Evolutionary conservation across 1,140 invertebrate species (phyloP).

Genomic region (Euglossa dilemma): DNA sequence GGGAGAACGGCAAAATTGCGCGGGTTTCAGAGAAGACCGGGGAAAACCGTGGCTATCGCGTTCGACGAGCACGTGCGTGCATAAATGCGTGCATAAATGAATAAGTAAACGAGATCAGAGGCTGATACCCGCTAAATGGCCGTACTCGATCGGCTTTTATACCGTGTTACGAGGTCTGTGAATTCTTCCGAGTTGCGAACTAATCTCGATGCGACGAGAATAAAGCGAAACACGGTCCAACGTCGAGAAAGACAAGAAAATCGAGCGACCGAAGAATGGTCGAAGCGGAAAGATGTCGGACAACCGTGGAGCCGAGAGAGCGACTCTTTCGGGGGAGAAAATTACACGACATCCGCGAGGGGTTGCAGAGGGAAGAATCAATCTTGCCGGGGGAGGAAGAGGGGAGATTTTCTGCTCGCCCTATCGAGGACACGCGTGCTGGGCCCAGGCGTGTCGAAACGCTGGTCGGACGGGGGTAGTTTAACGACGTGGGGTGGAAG

Average conservation of each 20-base stretch:
- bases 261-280: too few species aligned
- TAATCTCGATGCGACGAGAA: too few species aligned
- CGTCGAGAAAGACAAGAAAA: too few species aligned
- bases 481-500: constrained; percentile 14
- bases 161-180: too few species aligned
- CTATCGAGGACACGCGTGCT: constrained; percentile 26
- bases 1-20: too few species aligned
- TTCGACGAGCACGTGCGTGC: not conserved
- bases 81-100: constrained; percentile 36
- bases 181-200: too few species aligned
- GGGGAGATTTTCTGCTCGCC: not conserved
- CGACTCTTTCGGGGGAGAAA: not conserved
- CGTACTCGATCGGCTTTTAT: not conserved
- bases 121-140: constrained; percentile 14
- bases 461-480: not conserved
- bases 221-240: too few species aligned
- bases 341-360: not conserved
- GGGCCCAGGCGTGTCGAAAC: constrained; percentile 41
- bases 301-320: too few species aligned
- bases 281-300: too few species aligned
- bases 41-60: not conserved
- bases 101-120: constrained; percentile 34
- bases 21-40: too few species aligned
- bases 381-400: not conserved
- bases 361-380: not conserved